These are phyloP conservation scores for Chrysaora quinquecirrha DNA, from an alignment of 30 jellyfish, hydroid and myxozoan species.

Conservation along the genomic window DNA sequence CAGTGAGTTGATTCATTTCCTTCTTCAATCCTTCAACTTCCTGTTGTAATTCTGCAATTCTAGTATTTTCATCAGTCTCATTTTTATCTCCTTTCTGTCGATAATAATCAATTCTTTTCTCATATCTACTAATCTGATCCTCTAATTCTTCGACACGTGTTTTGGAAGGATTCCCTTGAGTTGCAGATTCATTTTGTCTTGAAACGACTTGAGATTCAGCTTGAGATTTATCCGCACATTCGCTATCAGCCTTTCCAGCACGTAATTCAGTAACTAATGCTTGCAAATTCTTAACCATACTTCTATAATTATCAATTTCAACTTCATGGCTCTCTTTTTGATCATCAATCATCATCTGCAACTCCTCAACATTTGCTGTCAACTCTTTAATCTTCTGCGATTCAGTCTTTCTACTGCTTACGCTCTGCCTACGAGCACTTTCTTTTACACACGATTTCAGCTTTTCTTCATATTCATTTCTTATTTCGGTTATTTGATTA, in stretches of 20 bases:
- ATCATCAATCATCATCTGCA: conserved; percentile 62
- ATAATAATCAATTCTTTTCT: conserved; percentile 89
- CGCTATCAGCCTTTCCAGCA: conserved; percentile 1
- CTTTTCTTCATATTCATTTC: conserved; percentile 94
- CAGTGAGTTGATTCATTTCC: conserved; percentile 62
- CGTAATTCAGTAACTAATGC: conserved; percentile 66
- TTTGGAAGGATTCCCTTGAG: conserved; percentile 15
- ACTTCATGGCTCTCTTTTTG: conserved; percentile 71
- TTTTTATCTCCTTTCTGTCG: conserved; percentile 87
- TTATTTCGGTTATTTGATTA: conserved; percentile 80
- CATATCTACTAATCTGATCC: conserved; percentile 91
- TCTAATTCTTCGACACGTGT: conserved; percentile 73
- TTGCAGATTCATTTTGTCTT: conserved; percentile 16
- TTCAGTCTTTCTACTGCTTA: conserved; percentile 88
- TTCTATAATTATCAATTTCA: conserved; percentile 56
- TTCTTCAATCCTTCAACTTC: conserved; percentile 81
- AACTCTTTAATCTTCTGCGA: conserved; percentile 81
- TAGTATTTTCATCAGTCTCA: conserved; percentile 73
- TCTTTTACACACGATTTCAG: conserved; percentile 87
- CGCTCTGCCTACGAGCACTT: conserved; percentile 89
- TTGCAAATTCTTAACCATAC: conserved; percentile 41
- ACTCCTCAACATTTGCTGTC: conserved; percentile 57
- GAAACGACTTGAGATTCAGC: background rate
- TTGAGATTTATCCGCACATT: background rate
- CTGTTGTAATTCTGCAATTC: conserved; percentile 84